These are phyloP conservation scores for Amblyteles armatorius DNA, from an alignment of 2,888 invertebrate species.

Conservation along the genomic window DNA sequence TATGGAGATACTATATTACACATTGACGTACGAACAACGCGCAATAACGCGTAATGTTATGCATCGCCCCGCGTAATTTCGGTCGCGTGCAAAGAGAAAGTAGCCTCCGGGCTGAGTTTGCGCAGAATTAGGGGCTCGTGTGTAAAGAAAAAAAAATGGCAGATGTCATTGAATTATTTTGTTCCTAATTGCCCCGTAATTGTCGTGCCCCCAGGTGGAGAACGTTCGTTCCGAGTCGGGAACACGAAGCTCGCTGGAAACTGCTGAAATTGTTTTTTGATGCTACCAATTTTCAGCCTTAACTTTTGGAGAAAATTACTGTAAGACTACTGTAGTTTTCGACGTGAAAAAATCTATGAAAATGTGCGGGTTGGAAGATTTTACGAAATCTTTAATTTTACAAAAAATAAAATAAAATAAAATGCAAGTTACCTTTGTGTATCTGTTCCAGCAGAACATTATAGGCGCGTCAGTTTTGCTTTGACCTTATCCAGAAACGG, in stretches of 20 bases:
- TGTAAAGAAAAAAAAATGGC: not conserved
- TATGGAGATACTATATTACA: slow-evolving; percentile 11
- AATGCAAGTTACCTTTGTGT: too few relatives aligned
- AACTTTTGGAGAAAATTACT: too few relatives aligned
- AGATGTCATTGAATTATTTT: slow-evolving; percentile 39
- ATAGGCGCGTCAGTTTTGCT: too few relatives aligned
- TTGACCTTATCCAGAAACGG: too few relatives aligned
- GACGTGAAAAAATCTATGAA: too few relatives aligned
- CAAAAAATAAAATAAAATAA: not conserved
- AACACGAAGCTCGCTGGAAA: not conserved
- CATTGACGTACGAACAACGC: slow-evolving; percentile 34
- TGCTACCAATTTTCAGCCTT: too few relatives aligned
- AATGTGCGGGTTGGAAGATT: not conserved
- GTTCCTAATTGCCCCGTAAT: slow-evolving; percentile 7
- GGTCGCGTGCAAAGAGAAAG: slow-evolving; percentile 51
- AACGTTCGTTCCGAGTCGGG: not conserved
- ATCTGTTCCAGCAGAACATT: too few relatives aligned
- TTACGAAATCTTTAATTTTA: not conserved
- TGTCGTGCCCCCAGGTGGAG: not conserved
- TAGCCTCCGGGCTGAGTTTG: slow-evolving; percentile 33
- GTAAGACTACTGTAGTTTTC: too few relatives aligned
- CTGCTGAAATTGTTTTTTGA: not conserved
- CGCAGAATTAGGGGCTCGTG: slow-evolving; percentile 24
- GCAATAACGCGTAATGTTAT: slow-evolving; percentile 49
- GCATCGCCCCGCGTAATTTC: slow-evolving; percentile 18